Percentiles rank a stretch among this genome's conserved stretches.
Evolutionary conservation across 2,797 vertebrate species (phyloP).

Genomic region (Poecilia gillii): DNA sequence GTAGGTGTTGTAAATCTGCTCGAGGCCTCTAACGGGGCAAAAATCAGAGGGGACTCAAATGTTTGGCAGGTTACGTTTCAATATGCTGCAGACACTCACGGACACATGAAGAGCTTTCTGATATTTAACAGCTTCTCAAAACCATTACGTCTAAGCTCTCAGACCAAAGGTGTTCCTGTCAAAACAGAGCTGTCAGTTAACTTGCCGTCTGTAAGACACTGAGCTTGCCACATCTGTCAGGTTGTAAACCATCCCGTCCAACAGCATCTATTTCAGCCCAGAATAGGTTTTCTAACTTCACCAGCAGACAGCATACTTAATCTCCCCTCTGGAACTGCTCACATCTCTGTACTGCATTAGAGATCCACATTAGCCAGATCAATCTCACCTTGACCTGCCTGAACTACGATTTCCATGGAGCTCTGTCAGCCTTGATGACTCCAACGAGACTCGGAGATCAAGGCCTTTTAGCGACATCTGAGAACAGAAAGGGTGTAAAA

Average conservation of each 20-base stretch:
- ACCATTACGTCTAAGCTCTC: background rate
- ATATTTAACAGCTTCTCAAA: conserved; percentile 26
- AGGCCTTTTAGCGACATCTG: conserved; percentile 11
- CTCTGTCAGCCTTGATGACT: conserved; percentile 24
- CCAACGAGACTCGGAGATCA: conserved; percentile 9
- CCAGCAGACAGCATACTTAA: background rate
- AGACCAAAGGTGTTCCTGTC: conserved; percentile 40
- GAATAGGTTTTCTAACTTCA: conserved; percentile 2
- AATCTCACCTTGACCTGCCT: conserved; percentile 40
- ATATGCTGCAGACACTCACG: conserved; percentile 36
- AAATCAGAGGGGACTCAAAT: conserved; percentile 19
- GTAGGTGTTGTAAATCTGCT: conserved; percentile 17
- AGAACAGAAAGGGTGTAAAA: conserved; percentile 5
- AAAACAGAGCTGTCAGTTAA: conserved; percentile 21
- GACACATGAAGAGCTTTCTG: conserved; percentile 16
- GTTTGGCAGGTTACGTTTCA: conserved; percentile 45
- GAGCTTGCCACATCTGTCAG: conserved; percentile 34
- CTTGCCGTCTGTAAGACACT: conserved; percentile 15
- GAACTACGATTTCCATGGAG: conserved; percentile 20
- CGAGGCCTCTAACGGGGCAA: conserved; percentile 3
- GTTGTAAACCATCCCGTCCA: conserved; percentile 14
- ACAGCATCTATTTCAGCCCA: conserved; percentile 12
- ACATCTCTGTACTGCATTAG: conserved; percentile 12
- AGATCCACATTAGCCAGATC: conserved; percentile 23
- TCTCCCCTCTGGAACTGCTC: background rate